Evolutionary conservation across 2,113 vertebrate species (phyloP).

Genomic region (Patagioenas fasciata): DNA sequence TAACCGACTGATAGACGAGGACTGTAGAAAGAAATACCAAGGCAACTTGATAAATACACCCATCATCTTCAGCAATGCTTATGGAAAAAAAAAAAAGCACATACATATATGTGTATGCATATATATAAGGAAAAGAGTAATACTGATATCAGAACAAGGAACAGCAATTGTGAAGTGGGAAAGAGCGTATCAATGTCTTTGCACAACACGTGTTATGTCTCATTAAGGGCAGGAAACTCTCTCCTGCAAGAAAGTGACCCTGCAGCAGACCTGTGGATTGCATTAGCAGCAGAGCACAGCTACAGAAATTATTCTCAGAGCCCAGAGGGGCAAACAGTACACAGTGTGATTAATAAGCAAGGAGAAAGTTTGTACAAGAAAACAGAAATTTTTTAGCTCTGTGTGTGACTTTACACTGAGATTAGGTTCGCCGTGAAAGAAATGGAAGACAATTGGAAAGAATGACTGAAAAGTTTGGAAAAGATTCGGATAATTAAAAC

Average conservation of each 20-base stretch:
- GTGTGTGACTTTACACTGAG: background rate
- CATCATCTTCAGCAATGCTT: background rate
- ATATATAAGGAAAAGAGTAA: background rate
- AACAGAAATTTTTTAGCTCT: background rate
- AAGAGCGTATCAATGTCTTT: background rate
- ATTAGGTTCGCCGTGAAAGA: accelerated
- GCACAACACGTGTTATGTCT: background rate
- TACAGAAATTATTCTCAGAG: background rate
- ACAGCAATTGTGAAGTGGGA: background rate
- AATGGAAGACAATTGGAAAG: background rate
- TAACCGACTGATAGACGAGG: background rate
- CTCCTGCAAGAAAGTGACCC: background rate
- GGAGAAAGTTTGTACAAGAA: background rate
- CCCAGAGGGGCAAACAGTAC: background rate
- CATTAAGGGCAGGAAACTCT: background rate
- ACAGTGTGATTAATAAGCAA: background rate
- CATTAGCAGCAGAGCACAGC: background rate
- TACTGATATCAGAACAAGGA: background rate
- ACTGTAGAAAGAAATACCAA: background rate
- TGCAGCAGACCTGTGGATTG: background rate
- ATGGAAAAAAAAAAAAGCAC: background rate
- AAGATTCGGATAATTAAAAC: background rate
- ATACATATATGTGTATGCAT: accelerated
- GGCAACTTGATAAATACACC: background rate
- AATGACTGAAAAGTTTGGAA: background rate